Evolutionary conservation across 2,888 invertebrate genomes (phyloP), one percentile per base, ranked within the genome.

Genomic region (Phragmatobia fuliginosa): DNA sequence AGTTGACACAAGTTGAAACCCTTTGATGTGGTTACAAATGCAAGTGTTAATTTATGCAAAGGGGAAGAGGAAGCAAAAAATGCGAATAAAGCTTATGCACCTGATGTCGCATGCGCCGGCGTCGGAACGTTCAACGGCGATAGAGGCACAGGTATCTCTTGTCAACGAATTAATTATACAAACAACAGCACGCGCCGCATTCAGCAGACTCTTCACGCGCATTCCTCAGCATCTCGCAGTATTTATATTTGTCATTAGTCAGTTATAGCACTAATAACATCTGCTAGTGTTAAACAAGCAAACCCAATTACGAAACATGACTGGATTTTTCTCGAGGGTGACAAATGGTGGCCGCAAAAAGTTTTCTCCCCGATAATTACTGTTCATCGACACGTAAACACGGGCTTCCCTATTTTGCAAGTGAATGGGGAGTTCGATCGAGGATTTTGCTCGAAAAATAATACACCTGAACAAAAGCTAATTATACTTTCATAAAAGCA

Each of bases 31-130:
- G 80, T 79, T 80, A 87, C 83, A 81, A 82, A 88, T 77, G 92
- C 91, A 75, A 92, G 88, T 90, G 85, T 84, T 94, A 94, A 95
- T 93, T 88, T 95, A 95, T 94, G 94, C 94, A 94, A 94, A 94
- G 95, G 95, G 94, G 93, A 94, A 94, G 92, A 87, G 83, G 87
- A 82, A 85, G 91, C 90, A 91, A 91, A 92, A 92, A 92, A 87
- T 85, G 84, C 88, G 91, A 92, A 94, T 92, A 93, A 93, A 92
- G 93, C 91, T 93, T 92, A 94, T 91, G 88, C 95, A 95, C 94
- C 94, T 94, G 94, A 94, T 81, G 84, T 76, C 87, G 89, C 91
- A 86, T 88, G 90, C 89, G 90, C 88, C 87, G 85, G 83, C 82
- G 83, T 83, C 79, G 75, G 85, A 84, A 87, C 91, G 88, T 90